Evolutionary conservation across 1,140 invertebrate genomes (phyloP), one percentile per base, ranked within the genome.

Genomic region (Bombus consobrinus): DNA sequence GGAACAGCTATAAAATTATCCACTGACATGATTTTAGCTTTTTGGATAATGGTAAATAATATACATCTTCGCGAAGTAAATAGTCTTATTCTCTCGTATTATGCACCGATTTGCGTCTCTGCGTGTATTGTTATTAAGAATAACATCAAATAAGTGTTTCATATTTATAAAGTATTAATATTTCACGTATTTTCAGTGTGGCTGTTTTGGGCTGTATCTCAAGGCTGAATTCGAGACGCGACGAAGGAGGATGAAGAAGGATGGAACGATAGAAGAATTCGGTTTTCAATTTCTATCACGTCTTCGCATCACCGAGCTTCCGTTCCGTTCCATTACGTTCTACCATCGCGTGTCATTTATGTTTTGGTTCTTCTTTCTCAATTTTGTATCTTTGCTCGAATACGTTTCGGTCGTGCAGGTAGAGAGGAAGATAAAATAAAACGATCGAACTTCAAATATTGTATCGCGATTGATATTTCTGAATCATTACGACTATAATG

Each of bases 221-320:
- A 41, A 73, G 13, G 32, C 18, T 34, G 73, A 9, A 32, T 34
- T 34, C 41, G 18, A 34, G 32, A 25, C n/a, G n/a, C 34, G 34
- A 68, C 3, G 3, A 53, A 18, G 4, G 3, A 77, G 22, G 57
- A 76, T 53, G 75, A 72, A 43, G 59, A 72, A 74, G 25, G 68
- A 69, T 3, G 47, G 13, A 32, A 72, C 9, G 32, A 25, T 9
- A 74, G 37, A 68, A 64, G 34, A 66, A 39, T 85, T 85, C 89
- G 75, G 89, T 93, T 89, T 90, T 76, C 82, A 89, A 93, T 93
- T 92, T 92, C 75, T 87, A 87, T 92, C 92, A 93, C 91, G 92
- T 92, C 87, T 43, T 64, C 66, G n/a, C 62, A 43, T 75, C n/a
- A 66, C 12, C 28, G 32, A 64, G n/a, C 83, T 66, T 73, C 69